These are phyloP conservation scores for Microtus montanus DNA, from an alignment of 2,113 vertebrate genomes.

Conservation along the genomic window DNA sequence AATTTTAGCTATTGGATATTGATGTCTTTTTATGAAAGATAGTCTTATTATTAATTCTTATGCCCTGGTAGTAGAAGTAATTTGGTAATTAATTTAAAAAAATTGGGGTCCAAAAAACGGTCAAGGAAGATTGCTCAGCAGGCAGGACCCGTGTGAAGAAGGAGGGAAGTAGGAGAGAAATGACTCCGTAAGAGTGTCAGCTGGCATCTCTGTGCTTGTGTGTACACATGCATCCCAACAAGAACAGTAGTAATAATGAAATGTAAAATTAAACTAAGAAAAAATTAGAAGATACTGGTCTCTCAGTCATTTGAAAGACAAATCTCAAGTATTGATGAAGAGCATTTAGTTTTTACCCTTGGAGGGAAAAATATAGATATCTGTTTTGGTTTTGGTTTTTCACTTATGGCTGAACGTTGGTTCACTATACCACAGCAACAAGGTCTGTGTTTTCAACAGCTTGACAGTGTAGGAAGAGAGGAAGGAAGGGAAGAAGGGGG, in stretches of 20 bases:
- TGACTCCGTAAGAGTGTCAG: background rate
- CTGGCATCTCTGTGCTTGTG: background rate
- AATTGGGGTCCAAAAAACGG: background rate
- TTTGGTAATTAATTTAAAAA: background rate
- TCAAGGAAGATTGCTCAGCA: background rate
- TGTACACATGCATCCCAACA: background rate
- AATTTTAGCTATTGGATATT: background rate
- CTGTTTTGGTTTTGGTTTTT: background rate
- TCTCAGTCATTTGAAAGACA: background rate
- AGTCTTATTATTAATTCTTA: background rate
- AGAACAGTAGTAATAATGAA: background rate
- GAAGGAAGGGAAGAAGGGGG: accelerated
- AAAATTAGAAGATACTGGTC: background rate
- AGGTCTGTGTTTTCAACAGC: background rate
- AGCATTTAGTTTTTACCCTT: background rate
- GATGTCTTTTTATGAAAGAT: background rate
- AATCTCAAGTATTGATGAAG: background rate
- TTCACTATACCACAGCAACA: background rate
- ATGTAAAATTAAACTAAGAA: background rate
- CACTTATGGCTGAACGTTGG: background rate
- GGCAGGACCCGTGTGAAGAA: background rate
- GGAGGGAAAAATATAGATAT: too few relatives aligned
- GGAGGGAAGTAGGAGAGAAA: background rate
- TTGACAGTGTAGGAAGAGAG: background rate
- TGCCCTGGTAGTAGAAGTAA: background rate